Evolutionary conservation across 2,113 vertebrate genomes (phyloP).

Genomic region (Lycocorax pyrrhopterus): DNA sequence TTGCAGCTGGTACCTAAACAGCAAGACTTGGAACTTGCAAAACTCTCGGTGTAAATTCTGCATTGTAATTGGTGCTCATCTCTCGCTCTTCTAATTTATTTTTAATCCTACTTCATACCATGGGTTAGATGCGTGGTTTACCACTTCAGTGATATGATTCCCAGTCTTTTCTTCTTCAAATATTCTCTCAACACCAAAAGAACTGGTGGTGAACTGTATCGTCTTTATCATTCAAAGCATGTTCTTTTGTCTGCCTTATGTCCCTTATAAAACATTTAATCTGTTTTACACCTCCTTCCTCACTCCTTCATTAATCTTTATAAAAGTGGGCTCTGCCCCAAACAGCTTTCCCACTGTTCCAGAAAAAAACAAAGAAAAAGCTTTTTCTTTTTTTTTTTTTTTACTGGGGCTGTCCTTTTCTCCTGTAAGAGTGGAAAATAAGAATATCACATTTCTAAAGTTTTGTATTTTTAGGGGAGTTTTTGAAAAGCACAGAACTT

Average conservation of each 20-base stretch:
- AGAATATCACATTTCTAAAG: not conserved
- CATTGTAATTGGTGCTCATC: not conserved
- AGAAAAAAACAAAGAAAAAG: not conserved
- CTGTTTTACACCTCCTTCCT: not conserved
- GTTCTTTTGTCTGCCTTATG: not conserved
- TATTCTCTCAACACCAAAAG: not conserved
- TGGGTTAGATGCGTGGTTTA: not conserved
- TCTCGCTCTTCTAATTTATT: not conserved
- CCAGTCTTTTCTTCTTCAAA: not conserved
- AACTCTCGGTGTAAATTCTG: not conserved
- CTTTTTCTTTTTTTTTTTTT: not conserved
- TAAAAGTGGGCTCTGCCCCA: not conserved
- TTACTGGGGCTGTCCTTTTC: not conserved
- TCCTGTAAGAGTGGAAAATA: not conserved
- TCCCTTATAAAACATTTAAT: not conserved
- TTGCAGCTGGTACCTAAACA: not conserved
- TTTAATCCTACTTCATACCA: not conserved
- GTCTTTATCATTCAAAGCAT: not conserved
- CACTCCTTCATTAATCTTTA: not conserved
- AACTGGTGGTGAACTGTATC: not conserved
- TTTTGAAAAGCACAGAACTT: not conserved
- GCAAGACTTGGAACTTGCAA: not conserved
- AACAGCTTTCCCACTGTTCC: not conserved
- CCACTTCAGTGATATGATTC: not conserved
- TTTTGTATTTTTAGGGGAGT: not conserved